Evolutionary conservation across 2,888 invertebrate species (phyloP), one percentile per base, ranked within the genome.

Genomic region (Hirtodrosophila trivittata): DNA sequence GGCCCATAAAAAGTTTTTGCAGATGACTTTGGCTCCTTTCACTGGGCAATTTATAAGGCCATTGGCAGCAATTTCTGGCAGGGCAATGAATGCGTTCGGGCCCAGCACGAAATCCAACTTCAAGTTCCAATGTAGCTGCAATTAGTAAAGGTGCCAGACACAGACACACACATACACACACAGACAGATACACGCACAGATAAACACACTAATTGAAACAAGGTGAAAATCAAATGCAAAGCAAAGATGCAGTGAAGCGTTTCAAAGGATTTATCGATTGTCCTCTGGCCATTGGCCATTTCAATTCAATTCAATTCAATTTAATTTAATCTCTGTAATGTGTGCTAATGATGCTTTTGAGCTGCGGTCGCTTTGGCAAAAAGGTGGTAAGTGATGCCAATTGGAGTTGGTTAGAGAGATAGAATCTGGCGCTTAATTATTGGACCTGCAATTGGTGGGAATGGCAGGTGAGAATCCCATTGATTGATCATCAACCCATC

Each of bases 231-330:
- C 52, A 59, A 75, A 46, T 56, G 74, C 52, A 55, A 67, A 38
- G 41, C 47, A 38, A 43, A 42, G 66, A 26, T 28, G 47, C 71
- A 75, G 71, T 46, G 46, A 56, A 52, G 39, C 50, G 42, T 47
- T 51, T 56, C 56, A 68, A 76, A 56, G 60, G 37, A 56, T 39
- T 39, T 42, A 45, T 52, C 42, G 58, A 66, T 47, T 60, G 85
- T 59, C 46, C 50, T 35, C 25, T 51, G 32, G 77, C 64, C 82
- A 67, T 30, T 66, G 64, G 66, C 70, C 67, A 76, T n/a, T 64
- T 66, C 81, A 66, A 84, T 84, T 81, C 68, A 77, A 81, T 78
- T 86, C 73, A 77, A 80, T 65, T 66, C 81, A 67, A 84, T 84
- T 84, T 74, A 77, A 81, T 78, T 86, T 75, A 86, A 78, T 77